phyloP scores from a whole-genome alignment of 2,888 invertebrate genomes.

The Microchrysa polita region DNA sequence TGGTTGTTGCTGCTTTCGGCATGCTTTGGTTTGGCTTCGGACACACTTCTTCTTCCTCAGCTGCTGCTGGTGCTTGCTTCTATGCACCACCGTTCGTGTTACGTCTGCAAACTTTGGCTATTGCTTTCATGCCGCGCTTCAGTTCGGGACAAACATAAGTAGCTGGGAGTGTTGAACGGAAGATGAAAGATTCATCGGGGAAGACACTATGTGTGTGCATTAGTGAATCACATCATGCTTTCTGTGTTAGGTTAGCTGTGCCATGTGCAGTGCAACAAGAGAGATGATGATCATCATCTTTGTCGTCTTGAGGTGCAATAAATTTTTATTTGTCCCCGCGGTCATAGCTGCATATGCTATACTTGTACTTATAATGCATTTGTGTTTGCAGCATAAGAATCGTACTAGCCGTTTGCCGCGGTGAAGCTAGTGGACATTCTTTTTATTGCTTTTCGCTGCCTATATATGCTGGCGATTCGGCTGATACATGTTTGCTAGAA shows the following conservation, averaged over 20 bases:
- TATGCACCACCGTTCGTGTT: background rate
- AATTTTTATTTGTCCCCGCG: constrained; percentile 29
- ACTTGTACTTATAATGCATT: background rate
- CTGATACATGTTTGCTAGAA: too few species aligned
- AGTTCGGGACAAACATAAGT: background rate
- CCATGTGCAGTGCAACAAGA: background rate
- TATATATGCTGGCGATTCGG: too few species aligned
- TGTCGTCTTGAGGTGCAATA: constrained; percentile 28
- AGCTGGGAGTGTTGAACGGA: constrained; percentile 16
- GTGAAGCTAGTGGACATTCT: too few species aligned
- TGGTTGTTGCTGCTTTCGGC: background rate
- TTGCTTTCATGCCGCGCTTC: constrained; percentile 12
- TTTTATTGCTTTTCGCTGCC: too few species aligned
- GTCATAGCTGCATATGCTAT: background rate
- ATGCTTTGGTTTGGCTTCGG: too few species aligned
- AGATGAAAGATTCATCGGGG: constrained; percentile 27
- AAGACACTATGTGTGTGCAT: constrained; percentile 9
- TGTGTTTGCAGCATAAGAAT: too few species aligned
- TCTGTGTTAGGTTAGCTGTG: background rate
- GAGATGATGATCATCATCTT: constrained; percentile 19
- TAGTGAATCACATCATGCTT: too few species aligned
- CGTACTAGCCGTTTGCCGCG: too few species aligned
- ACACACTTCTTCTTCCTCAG: background rate
- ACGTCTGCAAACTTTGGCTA: background rate
- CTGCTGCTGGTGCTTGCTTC: background rate